Evolutionary conservation across 2,797 vertebrate species (phyloP), one percentile per base, ranked within the genome.

Genomic region (Coluber constrictor): DNA sequence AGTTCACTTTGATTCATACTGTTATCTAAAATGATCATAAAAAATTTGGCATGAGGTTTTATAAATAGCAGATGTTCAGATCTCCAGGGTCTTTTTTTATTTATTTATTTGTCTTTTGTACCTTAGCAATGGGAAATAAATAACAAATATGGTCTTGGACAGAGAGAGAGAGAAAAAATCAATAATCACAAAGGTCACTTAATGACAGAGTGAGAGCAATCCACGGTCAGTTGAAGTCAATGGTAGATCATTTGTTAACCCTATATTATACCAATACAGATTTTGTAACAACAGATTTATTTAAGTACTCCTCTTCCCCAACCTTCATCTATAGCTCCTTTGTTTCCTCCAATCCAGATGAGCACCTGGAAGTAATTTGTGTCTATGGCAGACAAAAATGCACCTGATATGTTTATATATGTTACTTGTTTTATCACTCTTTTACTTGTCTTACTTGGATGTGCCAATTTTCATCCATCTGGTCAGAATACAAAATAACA

Each of bases 161-260:
- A 70, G n/a, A 70, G 29, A 55, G 29, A 54, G 27, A 54, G 87
- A 23, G 29, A 3, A 1, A 94, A 18, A 93, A 92, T 27, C 94
- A 94, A 37, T 86, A 95, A 95, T 92, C 94, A 92, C 79, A 96
- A 95, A 95, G 94, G 93, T 95, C 95, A 92, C 90, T 95, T 90
- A 91, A n/a, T 95, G 95, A 93, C 94, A 96, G 92, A 93, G 95
- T 1, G 10, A 95, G 0, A 16, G 25, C 92, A 88, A 66, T 92
- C 92, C 56, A 74, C 2, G 37, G 92, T n/a, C 56, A 54, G 29
- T 4, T 88, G 25, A 54, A 91, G 43, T 79, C 90, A 88, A 51
- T 79, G 92, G 86, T 61, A 91, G 86, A 93, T 93, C 63, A 79
- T 57, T 56, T 11, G 23, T n/a, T 61, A 70, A 54, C 4, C 51